Evolutionary conservation across 2,888 invertebrate species (phyloP), one percentile per base, ranked within the genome.

Genomic region (Schizotus pectinicornis): DNA sequence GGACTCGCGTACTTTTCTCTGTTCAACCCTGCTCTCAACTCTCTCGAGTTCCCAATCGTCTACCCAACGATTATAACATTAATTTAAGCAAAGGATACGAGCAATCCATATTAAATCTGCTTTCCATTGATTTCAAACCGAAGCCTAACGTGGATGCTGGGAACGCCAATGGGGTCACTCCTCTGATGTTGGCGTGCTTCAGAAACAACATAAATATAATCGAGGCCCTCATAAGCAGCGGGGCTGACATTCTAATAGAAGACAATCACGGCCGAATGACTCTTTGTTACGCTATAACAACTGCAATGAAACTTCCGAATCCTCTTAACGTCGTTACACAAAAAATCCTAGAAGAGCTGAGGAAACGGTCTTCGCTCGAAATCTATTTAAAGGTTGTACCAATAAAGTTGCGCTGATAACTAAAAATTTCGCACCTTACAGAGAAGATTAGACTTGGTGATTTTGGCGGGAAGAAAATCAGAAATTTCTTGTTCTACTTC

Each of bases 161-260:
- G n/a, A 76, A 76, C 52, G 63, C 69, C 1, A 77, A 75, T 59
- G 78, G 78, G 1, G 75, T 80, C 5, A 79, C 80, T 2, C 75
- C 79, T 0, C 64, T 80, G 34, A 80, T 79, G 77, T 65, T 79
- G 54, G 79, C 80, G 1, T 75, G 79, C 46, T 77, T 75, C 41
- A 66, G 75, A 7, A 77, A 76, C 55, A 75, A 78, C 62, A 52
- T 65, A 22, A 56, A 65, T 11, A 72, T 78, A 30, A 75, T 78
- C 2, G 64, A 67, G 8, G 62, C 67, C 5, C 60, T 80, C 5
- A 56, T 80, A 9, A 57, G 63, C 3, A 67, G 66, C 8, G 72
- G 74, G 2, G 79, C 79, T 2, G 69, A 74, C 53, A 63, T 77
- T 13, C 63, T 71, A 7, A 63, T 70, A 31, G 76, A 78, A 61